Evolutionary conservation across 2,113 vertebrate species (phyloP).

Genomic region (Parotia lawesii): DNA sequence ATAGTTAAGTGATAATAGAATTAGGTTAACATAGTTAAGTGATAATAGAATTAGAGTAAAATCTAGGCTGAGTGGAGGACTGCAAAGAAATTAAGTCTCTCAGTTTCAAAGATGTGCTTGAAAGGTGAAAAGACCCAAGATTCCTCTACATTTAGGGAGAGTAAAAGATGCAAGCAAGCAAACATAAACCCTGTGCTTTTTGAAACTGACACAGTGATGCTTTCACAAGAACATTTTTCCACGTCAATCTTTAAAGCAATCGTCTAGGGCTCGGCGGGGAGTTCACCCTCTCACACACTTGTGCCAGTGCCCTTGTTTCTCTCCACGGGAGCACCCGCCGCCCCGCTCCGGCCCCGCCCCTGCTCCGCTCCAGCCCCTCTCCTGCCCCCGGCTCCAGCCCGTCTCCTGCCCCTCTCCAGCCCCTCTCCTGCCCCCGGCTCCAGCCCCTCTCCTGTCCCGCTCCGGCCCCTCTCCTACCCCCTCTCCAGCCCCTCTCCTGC

Average conservation of each 20-base stretch:
- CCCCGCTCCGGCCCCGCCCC: fast-evolving
- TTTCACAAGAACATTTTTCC: neutral
- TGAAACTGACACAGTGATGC: neutral
- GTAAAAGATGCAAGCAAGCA: neutral
- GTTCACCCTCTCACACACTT: neutral
- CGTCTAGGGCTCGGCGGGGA: neutral
- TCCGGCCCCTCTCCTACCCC: too few relatives aligned
- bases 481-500: neutral
- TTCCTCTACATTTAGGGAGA: neutral
- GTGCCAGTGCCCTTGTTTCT: neutral
- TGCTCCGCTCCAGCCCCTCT: neutral
- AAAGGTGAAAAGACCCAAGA: neutral
- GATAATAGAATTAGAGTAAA: neutral
- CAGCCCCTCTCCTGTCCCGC: too few relatives aligned
- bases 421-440: neutral
- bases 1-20: neutral
- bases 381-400: neutral
- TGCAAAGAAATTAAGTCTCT: neutral
- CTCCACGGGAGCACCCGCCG: neutral
- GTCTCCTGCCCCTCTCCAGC: neutral
- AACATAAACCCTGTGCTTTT: neutral
- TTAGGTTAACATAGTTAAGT: neutral
- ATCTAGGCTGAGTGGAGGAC: neutral
- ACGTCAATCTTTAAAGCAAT: neutral
- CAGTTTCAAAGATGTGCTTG: neutral